Evolutionary conservation across 2,888 invertebrate species (phyloP).

Genomic region (Bugula neritina): DNA sequence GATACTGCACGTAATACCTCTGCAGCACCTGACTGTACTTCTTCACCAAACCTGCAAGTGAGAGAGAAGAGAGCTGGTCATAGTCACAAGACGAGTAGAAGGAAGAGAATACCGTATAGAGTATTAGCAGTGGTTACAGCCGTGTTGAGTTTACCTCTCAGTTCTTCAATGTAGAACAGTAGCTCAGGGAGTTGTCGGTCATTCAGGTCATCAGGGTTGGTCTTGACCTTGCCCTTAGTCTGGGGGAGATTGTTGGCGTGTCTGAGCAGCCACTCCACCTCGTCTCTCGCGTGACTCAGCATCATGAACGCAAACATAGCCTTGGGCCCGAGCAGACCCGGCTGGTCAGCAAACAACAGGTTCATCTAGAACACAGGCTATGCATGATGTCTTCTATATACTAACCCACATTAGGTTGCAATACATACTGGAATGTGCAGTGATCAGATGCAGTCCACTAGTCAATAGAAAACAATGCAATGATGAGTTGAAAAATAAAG

Average conservation of each 20-base stretch:
- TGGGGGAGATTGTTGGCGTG: conserved; percentile 90
- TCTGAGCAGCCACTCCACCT: conserved; percentile 87
- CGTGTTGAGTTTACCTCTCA: conserved; percentile 71
- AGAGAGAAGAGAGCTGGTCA: too few species aligned
- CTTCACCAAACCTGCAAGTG: conserved; percentile 65
- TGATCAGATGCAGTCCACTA: too few species aligned
- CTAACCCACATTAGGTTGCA: too few species aligned
- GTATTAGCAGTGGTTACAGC: too few species aligned
- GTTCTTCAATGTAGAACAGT: conserved; percentile 94
- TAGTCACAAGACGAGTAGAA: too few species aligned
- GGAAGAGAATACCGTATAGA: too few species aligned
- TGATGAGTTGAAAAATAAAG: too few species aligned
- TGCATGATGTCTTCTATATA: too few species aligned
- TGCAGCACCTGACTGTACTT: conserved; percentile 96
- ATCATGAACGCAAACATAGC: conserved; percentile 93
- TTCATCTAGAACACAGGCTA: conserved; percentile 58
- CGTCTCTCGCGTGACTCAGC: conserved; percentile 88
- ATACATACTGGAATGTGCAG: too few species aligned
- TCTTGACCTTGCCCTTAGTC: conserved; percentile 42
- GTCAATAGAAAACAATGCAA: too few species aligned
- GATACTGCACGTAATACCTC: conserved; percentile 92
- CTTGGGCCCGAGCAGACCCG: conserved; percentile 85
- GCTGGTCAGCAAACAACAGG: conserved; percentile 92
- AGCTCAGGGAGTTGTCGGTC: conserved; percentile 91
- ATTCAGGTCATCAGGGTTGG: conserved; percentile 60